Percentiles rank a stretch among this genome's conserved stretches.
Evolutionary conservation across 2,113 vertebrate species (phyloP).

Genomic region (Megalops atlanticus): DNA sequence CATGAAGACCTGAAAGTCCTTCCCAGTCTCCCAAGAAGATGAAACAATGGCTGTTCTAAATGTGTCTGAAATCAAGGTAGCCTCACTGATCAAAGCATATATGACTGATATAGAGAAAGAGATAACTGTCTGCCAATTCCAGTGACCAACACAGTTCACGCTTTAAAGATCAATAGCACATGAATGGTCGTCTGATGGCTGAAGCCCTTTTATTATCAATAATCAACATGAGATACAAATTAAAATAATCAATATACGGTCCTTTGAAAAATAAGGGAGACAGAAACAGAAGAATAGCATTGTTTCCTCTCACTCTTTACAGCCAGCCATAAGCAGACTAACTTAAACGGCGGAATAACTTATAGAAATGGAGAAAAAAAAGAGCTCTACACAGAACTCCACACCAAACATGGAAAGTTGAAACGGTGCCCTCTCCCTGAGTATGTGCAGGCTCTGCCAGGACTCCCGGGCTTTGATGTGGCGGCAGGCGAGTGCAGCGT

Average conservation of each 20-base stretch:
- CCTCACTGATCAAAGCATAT: too few relatives aligned
- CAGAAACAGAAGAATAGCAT: neutral
- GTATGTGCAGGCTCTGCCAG: neutral
- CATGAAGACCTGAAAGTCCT: neutral
- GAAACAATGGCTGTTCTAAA: too few relatives aligned
- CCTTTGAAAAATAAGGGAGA: neutral
- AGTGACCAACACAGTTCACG: too few relatives aligned
- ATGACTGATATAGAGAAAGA: too few relatives aligned
- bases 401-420: slow-evolving; percentile 36
- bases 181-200: too few relatives aligned
- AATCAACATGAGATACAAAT: too few relatives aligned
- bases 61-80: too few relatives aligned
- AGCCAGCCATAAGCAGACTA: neutral
- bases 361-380: slow-evolving; percentile 5
- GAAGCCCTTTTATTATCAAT: too few relatives aligned
- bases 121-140: neutral
- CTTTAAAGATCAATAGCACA: too few relatives aligned
- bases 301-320: neutral
- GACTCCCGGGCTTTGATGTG: neutral
- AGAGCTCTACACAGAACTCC: slow-evolving; percentile 23
- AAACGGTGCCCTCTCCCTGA: slow-evolving; percentile 14
- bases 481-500: neutral
- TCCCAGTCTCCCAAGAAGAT: too few relatives aligned
- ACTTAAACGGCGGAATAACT: neutral
- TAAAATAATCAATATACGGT: neutral